Conservation (phyloP, 2,113 vertebrate species). For the Nipponia nippon region DNA sequence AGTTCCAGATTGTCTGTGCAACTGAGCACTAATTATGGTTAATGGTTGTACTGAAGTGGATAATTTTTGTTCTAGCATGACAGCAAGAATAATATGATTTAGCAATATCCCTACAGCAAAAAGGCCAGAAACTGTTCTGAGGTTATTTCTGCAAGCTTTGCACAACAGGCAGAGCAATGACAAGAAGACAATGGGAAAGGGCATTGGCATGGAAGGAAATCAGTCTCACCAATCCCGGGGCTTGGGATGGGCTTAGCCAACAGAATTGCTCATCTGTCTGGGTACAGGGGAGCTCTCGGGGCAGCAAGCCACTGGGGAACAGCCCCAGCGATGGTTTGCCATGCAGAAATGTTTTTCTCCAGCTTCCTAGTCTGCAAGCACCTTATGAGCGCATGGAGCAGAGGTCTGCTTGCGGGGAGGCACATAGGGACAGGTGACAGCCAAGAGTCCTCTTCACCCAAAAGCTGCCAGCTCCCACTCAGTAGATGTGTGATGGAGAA, state of each 20-base stretch:
- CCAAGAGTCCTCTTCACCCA: accelerated
- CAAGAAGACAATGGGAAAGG: neutral
- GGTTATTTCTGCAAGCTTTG: conserved; percentile 20
- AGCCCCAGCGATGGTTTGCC: neutral
- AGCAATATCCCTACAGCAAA: neutral
- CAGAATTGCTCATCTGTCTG: neutral
- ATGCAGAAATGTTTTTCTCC: neutral
- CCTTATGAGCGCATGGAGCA: neutral
- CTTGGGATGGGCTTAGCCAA: neutral
- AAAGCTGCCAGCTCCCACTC: neutral
- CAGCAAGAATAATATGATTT: conserved; percentile 47
- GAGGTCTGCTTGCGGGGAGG: neutral
- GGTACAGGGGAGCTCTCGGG: neutral
- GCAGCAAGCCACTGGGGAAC: neutral
- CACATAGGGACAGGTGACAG: neutral
- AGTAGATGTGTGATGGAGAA: neutral
- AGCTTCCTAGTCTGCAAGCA: neutral
- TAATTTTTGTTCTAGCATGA: neutral
- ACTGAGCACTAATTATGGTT: conserved; percentile 37
- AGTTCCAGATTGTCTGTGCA: neutral
- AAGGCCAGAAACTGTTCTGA: neutral
- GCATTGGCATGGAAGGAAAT: neutral
- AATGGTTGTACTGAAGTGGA: conserved; percentile 29
- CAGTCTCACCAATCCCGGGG: neutral
- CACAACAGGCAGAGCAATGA: neutral